A percentile compares a stretch with the other conserved stretches of the same genome.
These are phyloP conservation scores for Dolichomitus sp. DNA, from an alignment of 2,888 invertebrate genomes.

Conservation along the genomic window DNA sequence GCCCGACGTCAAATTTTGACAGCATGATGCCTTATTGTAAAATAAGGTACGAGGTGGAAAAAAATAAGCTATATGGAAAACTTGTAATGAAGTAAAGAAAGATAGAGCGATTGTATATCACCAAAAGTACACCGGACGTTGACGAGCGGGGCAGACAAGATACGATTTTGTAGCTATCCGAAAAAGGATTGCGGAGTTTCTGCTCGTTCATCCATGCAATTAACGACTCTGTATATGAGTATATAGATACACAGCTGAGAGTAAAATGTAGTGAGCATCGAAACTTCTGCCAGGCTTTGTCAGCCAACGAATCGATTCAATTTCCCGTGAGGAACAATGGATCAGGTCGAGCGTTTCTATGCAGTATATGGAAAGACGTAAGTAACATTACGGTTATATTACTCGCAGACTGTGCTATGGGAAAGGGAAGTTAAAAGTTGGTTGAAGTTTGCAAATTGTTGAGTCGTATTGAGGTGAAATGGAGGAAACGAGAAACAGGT, in stretches of 20 bases:
- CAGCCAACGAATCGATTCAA: constrained; percentile 32
- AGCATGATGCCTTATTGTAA: too few species aligned
- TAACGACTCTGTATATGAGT: constrained; percentile 21
- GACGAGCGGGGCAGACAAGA: too few species aligned
- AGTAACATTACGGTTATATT: constrained; percentile 14
- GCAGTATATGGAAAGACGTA: not conserved
- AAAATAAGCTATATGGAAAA: too few species aligned
- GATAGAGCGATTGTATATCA: too few species aligned
- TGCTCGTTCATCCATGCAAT: constrained; percentile 48
- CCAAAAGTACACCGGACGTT: too few species aligned
- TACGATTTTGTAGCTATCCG: not conserved
- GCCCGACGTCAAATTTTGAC: too few species aligned
- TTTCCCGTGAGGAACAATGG: constrained; percentile 33
- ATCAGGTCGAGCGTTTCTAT: constrained; percentile 38
- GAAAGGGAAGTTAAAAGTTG: constrained; percentile 41
- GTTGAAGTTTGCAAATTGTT: constrained; percentile 59
- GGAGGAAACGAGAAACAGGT: constrained; percentile 44
- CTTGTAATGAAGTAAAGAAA: too few species aligned
- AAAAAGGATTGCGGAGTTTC: constrained; percentile 21
- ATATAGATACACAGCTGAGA: not conserved
- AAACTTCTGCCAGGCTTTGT: not conserved
- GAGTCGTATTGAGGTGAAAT: constrained; percentile 15
- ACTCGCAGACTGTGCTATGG: constrained; percentile 12
- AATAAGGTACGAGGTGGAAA: too few species aligned
- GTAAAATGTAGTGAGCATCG: not conserved